Evolutionary conservation across 2,888 invertebrate genomes (phyloP), one percentile per base, ranked within the genome.

Genomic region (Drosophila leonis): DNA sequence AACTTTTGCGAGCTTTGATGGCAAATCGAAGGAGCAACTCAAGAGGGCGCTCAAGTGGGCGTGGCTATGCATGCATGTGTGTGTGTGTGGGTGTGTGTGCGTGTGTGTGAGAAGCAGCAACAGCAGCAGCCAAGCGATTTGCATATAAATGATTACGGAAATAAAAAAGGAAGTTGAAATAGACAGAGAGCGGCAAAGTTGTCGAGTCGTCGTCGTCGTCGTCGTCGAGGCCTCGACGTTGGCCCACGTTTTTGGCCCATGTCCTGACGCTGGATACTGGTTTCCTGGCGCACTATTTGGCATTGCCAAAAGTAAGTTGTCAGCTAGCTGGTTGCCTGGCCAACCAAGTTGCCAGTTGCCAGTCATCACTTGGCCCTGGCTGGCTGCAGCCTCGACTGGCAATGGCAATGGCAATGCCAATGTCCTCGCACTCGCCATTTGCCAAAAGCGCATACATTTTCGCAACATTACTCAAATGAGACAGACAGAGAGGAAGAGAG

Each of bases 91-190:
- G 59, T 76, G 59, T 65, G 56, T 49, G 56, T 72, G 65, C 44
- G 66, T 65, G 49, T 52, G 46, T 68, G 67, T 67, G 61, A 33
- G 46, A 46, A 61, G 59, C 65, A 49, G 57, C 41, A 69, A 61
- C 39, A 65, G 67, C 73, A 69, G 67, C 75, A 77, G 69, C 71
- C 88, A 69, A 82, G 74, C 88, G 87, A 87, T 87, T 87, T 87
- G 87, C 87, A 87, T 87, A 87, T 87, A 90, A 87, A 87, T 87
- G 90, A 87, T 88, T 83, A 88, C 88, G 88, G 87, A 87, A 90
- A 86, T 90, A 87, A 90, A 89, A 88, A 78, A 88, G 88, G 87
- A 87, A 87, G 88, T 88, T 77, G 83, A 82, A 87, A 82, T 90
- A 89, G 84, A 85, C 82, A 73, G 71, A 73, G 67, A 75, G 72